phyloP scores from a whole-genome alignment of 2,888 invertebrate species.

The Cryptus armator region DNA sequence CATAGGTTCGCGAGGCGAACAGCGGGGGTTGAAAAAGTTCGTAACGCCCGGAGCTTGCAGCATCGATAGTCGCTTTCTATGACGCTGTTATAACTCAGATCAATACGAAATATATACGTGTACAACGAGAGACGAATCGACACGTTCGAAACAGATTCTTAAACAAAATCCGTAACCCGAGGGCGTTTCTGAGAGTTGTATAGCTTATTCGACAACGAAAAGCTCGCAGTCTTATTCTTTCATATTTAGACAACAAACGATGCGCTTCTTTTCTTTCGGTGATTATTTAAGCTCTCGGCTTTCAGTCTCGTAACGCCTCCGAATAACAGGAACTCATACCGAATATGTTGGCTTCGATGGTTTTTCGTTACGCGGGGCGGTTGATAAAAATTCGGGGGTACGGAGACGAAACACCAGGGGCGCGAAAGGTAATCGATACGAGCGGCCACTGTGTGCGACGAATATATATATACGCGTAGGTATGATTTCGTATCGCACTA shows the following conservation, averaged over 20 bases:
- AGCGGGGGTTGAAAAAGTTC: constrained; percentile 7
- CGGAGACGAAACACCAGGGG: background rate
- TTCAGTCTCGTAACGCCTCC: constrained; percentile 78
- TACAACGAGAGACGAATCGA: background rate
- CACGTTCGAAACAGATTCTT: background rate
- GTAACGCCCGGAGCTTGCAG: background rate
- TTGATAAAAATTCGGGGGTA: constrained; percentile 49
- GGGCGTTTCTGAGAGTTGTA: background rate
- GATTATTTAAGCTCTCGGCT: constrained; percentile 68
- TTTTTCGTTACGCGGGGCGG: constrained; percentile 31
- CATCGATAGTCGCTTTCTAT: constrained; percentile 11
- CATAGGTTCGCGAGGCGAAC: constrained; percentile 9
- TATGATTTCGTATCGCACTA: background rate
- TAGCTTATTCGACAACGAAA: background rate
- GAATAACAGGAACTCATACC: constrained; percentile 74
- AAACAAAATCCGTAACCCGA: background rate
- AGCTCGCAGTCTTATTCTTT: constrained; percentile 41
- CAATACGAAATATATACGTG: constrained; percentile 5
- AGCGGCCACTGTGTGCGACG: background rate
- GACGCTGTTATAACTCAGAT: constrained; percentile 37
- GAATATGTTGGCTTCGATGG: constrained; percentile 48
- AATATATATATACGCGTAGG: background rate
- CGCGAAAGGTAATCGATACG: constrained; percentile 46
- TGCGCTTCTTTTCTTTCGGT: constrained; percentile 53
- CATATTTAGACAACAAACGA: background rate